Evolutionary conservation across 2,797 vertebrate species (phyloP), one percentile per base, ranked within the genome.

Genomic region (Kryptolebias ocellatus): DNA sequence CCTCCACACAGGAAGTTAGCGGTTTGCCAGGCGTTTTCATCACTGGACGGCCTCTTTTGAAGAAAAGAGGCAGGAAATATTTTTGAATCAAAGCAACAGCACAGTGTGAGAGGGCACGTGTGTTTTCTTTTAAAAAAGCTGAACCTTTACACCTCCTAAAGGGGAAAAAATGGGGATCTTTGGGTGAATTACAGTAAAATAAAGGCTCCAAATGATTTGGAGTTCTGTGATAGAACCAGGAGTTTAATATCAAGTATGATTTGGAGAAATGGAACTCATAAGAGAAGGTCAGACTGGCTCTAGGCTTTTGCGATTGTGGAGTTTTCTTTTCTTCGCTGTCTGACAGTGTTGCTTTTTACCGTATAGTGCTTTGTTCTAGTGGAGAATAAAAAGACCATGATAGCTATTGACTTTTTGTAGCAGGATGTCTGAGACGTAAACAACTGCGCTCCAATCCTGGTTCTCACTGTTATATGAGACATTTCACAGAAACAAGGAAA

Each of bases 361-460:
- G 64, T 74, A 24, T 24, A 56, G 72, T n/a, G 57, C 65, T 90
- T 89, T 87, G 84, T 92, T 89, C 76, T 74, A 34, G 20, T 64
- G 72, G 67, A 71, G 76, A 84, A 87, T 84, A 80, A 89, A 89
- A 87, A 78, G 78, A 83, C 76, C 73, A 63, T 81, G 81, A 91
- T 87, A 69, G 84, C 73, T 89, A 87, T 89, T 90, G 91, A 89
- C 80, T 72, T 91, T 92, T 90, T 89, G 79, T 76, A 85, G 83
- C 76, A 60, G 64, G 60, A 83, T 80, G 87, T 85, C 57, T 49
- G 85, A 81, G 83, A 89, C 76, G 14, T 73, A 81, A 92, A 84
- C 86, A 83, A 69, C 64, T 62, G 58, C 61, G 63, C 63, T 75
- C 24, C 84, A 72, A 86, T 85, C 56, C 53, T 54, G 53, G 49